Evolutionary conservation across 30 jellyfish, hydroid and myxozoan species (phyloP), one percentile per base, ranked within the genome.

Genomic region (Aurelia aurita complex sp. Pacific): DNA sequence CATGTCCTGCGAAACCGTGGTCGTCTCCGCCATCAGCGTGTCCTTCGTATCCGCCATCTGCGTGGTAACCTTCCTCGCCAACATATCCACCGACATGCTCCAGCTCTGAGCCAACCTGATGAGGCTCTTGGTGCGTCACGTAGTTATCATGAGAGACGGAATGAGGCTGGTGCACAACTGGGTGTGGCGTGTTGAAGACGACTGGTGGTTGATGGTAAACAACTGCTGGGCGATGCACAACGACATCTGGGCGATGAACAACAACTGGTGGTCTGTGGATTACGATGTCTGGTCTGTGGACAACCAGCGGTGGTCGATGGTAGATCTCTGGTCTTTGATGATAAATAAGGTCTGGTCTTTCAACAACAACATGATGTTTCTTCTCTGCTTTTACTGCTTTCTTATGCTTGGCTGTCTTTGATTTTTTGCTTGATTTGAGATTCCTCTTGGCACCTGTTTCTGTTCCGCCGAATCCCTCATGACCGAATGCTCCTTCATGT

Each of bases 201-300:
- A 92, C 96, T 2, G 98, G 98, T 36, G 98, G 95, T 69, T 92
- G 98, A 74, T 87, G 98, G 59, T 86, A 92, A 35, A 92, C 72
- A 38, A 91, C 89, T 15, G 86, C 84, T n/a, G 98, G 98, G 10
- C 96, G 89, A 55, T 91, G 98, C 18, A 91, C 98, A 73, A 91
- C 85, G 73, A 91, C 87, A 38, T 90, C 94, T 32, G 98, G 96
- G 10, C 98, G 89, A 54, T 82, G 98, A 46, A 91, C 96, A 55
- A 91, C 94, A 43, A 85, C 89, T 11, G 98, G 86, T 67, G 98
- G 98, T 67, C 98, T 67, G 62, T 91, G 94, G 15, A 91, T 75
- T 7, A 91, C 98, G 33, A 91, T 72, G n/a, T 85, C 96, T 23
- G 98, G 98, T 80, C 98, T 70, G 90, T 91, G 98, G 18, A 85